These are phyloP conservation scores for Xenopus petersii DNA, from an alignment of 2,797 vertebrate genomes.

Conservation along the genomic window DNA sequence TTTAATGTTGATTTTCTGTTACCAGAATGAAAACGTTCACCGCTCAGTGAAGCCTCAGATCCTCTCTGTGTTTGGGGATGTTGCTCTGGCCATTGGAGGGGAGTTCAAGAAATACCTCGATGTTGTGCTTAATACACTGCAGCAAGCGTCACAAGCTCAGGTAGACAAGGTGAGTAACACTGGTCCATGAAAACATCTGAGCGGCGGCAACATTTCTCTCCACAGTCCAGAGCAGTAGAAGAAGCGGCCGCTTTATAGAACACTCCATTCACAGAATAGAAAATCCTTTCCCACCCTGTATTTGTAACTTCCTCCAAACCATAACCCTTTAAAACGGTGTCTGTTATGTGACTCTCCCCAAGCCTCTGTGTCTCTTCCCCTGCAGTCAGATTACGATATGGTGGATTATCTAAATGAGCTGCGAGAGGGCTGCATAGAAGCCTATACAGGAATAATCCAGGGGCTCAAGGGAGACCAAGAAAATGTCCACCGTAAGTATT, in stretches of 20 bases:
- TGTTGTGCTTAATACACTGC: constrained; percentile 92
- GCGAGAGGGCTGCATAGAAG: constrained; percentile 93
- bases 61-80: constrained; percentile 92
- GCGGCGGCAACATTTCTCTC: no score
- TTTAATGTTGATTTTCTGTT: not conserved
- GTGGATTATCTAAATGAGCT: constrained; percentile 97
- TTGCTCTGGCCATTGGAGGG: constrained; percentile 93
- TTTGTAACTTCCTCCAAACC: no score
- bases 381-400: constrained; percentile 96
- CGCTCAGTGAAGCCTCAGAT: constrained; percentile 97
- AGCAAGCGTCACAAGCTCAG: constrained; percentile 95
- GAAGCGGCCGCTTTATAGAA: no score
- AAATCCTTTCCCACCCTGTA: no score
- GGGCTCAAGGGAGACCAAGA: constrained; percentile 97
- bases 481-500: constrained; percentile 92
- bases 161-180: constrained; percentile 83
- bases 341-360: constrained; percentile 15
- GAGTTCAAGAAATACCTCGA: constrained; percentile 98
- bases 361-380: constrained; percentile 14
- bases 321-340: not conserved
- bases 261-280: no score
- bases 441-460: constrained; percentile 96
- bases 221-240: no score
- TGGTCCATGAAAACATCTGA: no score
- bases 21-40: constrained; percentile 94